Percentiles rank a stretch among this genome's conserved stretches.
phyloP scores from a whole-genome alignment of 2,113 vertebrate species.

The Neodon shergylaensis region DNA sequence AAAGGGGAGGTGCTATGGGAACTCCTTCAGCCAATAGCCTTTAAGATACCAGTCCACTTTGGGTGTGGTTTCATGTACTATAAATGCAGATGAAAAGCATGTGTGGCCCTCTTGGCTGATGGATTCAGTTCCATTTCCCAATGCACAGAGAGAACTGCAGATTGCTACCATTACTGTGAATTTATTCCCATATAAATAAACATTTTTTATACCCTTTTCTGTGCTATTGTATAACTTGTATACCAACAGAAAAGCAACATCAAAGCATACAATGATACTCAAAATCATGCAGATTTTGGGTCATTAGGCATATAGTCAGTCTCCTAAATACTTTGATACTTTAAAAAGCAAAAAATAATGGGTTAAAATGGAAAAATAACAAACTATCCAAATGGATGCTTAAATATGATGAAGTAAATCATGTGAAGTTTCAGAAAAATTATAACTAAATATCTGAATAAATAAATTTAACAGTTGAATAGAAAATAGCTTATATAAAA shows the following conservation, averaged over 20 bases:
- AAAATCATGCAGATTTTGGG: background rate
- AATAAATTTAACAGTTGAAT: background rate
- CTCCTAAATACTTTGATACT: background rate
- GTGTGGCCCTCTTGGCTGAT: too few relatives aligned
- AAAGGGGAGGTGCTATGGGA: too few relatives aligned
- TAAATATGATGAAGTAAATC: background rate
- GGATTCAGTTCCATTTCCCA: too few relatives aligned
- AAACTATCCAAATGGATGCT: background rate
- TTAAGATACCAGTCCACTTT: too few relatives aligned
- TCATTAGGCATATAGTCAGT: background rate
- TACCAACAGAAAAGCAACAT: background rate
- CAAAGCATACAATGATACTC: background rate
- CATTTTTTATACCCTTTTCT: too few relatives aligned
- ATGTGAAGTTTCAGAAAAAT: background rate
- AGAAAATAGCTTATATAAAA: background rate
- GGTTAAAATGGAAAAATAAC: background rate
- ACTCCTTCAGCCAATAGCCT: too few relatives aligned
- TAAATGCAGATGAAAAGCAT: too few relatives aligned
- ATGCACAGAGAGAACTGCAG: too few relatives aligned
- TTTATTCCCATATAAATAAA: too few relatives aligned
- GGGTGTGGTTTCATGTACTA: too few relatives aligned
- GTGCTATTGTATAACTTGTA: too few relatives aligned
- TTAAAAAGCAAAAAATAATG: background rate
- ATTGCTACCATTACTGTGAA: too few relatives aligned
- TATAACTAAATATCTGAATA: background rate